phyloP scores from a whole-genome alignment of 2,113 vertebrate species.

The Gallinago undulata region DNA sequence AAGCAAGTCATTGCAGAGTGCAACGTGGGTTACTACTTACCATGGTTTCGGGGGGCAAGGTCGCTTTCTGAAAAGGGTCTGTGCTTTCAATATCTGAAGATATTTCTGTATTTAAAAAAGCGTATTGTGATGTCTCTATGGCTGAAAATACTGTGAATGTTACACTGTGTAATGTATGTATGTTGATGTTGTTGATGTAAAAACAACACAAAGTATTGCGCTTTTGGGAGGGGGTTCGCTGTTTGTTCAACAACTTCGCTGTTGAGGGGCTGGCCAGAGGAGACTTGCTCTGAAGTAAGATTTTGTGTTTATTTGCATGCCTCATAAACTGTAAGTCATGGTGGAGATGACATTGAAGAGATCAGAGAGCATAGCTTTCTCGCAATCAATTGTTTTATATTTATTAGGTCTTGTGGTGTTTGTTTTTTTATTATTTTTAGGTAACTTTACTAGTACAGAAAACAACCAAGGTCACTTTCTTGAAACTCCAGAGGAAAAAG shows the following conservation, averaged over 20 bases:
- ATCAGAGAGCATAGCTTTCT: neutral
- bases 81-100: neutral
- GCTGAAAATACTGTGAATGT: conserved; percentile 21
- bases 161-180: neutral
- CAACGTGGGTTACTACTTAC: neutral
- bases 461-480: conserved; percentile 68
- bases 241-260: neutral
- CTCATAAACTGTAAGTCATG: neutral
- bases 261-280: neutral
- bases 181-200: neutral
- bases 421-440: conserved; percentile 42
- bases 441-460: conserved; percentile 65
- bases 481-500: conserved; percentile 70
- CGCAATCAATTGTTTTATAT: neutral
- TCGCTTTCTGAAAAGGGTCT: neutral
- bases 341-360: neutral
- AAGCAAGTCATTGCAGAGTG: neutral
- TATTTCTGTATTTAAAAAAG: neutral
- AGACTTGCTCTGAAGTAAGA: neutral
- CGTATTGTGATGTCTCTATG: conserved; percentile 12
- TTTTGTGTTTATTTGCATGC: conserved; percentile 7
- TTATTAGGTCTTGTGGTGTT: conserved; percentile 44
- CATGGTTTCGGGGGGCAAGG: neutral
- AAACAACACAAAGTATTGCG: neutral
- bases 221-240: neutral